Conservation (phyloP, 2,113 vertebrate genomes). For the Brevimyrus niger region DNA sequence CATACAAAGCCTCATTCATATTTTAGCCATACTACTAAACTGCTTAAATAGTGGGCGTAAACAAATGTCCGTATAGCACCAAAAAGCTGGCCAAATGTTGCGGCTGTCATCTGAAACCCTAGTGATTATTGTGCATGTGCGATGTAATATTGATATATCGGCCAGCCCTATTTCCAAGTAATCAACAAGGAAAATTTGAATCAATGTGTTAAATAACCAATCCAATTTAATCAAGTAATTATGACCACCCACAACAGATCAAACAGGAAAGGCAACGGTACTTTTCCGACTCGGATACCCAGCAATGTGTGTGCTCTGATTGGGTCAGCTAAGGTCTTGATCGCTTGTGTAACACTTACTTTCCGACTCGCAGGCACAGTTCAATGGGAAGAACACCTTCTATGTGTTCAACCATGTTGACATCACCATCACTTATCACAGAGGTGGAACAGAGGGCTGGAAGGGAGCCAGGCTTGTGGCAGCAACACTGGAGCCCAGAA, state of each 20-base stretch:
- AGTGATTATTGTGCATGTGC: too few relatives aligned
- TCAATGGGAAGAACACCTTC: slow-evolving; percentile 83
- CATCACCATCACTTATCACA: slow-evolving; percentile 85
- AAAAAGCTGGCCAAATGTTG: too few relatives aligned
- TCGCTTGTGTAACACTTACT: neutral
- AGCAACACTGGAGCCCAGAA: slow-evolving; percentile 91
- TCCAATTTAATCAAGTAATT: neutral
- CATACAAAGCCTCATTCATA: too few relatives aligned
- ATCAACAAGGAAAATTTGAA: neutral
- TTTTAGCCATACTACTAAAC: too few relatives aligned
- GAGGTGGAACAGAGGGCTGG: slow-evolving; percentile 69
- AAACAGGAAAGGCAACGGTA: neutral
- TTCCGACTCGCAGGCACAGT: slow-evolving; percentile 68
- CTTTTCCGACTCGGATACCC: neutral
- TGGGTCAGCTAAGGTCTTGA: neutral
- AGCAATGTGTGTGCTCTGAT: neutral
- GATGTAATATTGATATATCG: too few relatives aligned
- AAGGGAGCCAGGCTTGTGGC: slow-evolving; percentile 80
- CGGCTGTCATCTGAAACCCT: too few relatives aligned
- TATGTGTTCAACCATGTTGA: slow-evolving; percentile 97
- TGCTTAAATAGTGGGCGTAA: too few relatives aligned
- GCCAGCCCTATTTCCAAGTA: neutral
- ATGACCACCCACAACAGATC: neutral
- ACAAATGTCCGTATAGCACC: too few relatives aligned
- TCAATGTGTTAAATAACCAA: neutral